A percentile compares a stretch with the other conserved stretches of the same genome.
Conservation (phyloP, 1,140 invertebrate genomes). For the Potamilus streckersoni region DNA sequence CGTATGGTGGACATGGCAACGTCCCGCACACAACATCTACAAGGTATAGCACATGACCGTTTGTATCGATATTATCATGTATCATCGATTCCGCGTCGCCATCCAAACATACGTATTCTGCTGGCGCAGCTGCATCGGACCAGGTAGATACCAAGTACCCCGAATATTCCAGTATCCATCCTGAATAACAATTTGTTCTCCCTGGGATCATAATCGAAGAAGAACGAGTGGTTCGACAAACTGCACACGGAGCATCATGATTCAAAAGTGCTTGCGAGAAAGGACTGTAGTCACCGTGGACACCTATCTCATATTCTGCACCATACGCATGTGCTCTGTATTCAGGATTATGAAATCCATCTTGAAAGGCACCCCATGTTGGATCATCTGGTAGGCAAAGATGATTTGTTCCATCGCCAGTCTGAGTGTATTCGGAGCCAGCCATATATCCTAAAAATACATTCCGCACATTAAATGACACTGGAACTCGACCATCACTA, state of each 20-base stretch:
- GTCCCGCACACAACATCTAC: constrained; percentile 19
- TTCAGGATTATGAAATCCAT: neutral
- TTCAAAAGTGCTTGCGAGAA: constrained; percentile 1
- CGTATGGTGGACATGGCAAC: constrained; percentile 41
- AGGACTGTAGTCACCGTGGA: neutral
- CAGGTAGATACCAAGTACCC: constrained; percentile 36
- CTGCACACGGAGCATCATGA: constrained; percentile 33
- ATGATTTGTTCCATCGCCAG: constrained; percentile 23
- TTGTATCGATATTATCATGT: neutral
- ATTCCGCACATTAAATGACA: too few species aligned
- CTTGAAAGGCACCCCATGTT: constrained; percentile 13
- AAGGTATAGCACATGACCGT: constrained; percentile 32
- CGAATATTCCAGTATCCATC: constrained; percentile 36
- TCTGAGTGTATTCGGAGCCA: neutral
- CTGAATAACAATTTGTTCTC: constrained; percentile 20
- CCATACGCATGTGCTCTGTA: constrained; percentile 27
- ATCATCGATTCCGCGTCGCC: constrained; percentile 14
- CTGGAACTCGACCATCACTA: too few species aligned
- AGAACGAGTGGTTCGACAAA: constrained; percentile 18
- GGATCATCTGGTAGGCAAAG: constrained; percentile 31
- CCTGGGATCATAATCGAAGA: constrained; percentile 38
- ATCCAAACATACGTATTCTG: constrained; percentile 40
- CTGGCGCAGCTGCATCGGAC: constrained; percentile 3
- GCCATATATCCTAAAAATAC: constrained; percentile 11
- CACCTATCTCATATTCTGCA: neutral